Evolutionary conservation across 2,113 vertebrate genomes (phyloP).

Genomic region (Ceyx margarethae): DNA sequence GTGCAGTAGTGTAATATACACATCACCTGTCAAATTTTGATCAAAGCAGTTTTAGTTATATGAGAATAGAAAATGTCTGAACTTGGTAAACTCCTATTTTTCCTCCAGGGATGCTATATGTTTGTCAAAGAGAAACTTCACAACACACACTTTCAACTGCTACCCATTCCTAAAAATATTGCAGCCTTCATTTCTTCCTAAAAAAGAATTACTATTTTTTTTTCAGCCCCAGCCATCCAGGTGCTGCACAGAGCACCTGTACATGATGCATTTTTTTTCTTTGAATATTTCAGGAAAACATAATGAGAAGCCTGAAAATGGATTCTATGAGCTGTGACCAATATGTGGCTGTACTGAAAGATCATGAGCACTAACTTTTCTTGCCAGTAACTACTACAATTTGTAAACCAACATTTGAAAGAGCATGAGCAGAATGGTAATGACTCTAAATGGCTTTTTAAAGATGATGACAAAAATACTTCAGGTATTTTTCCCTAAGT

Average conservation of each 20-base stretch:
- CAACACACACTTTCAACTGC: not conserved
- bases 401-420: not conserved
- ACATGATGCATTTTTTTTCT: not conserved
- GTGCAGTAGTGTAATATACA: constrained; percentile 27
- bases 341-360: not conserved
- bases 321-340: not conserved
- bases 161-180: not conserved
- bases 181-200: not conserved
- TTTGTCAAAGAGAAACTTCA: constrained; percentile 15
- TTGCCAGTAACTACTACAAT: not conserved
- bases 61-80: constrained; percentile 17
- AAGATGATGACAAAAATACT: not conserved
- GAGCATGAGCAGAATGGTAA: not conserved
- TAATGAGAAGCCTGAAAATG: not conserved
- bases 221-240: not conserved
- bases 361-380: not conserved
- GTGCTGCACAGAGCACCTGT: not conserved
- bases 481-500: not conserved
- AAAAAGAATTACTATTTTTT: not conserved
- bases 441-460: not conserved
- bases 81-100: constrained; percentile 30
- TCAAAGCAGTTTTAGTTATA: constrained; percentile 35
- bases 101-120: not conserved
- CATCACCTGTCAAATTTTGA: constrained; percentile 48
- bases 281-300: not conserved